Percentiles rank a stretch among this genome's conserved stretches.
phyloP scores from a whole-genome alignment of 2,113 vertebrate species.

The Amia ocellicauda region DNA sequence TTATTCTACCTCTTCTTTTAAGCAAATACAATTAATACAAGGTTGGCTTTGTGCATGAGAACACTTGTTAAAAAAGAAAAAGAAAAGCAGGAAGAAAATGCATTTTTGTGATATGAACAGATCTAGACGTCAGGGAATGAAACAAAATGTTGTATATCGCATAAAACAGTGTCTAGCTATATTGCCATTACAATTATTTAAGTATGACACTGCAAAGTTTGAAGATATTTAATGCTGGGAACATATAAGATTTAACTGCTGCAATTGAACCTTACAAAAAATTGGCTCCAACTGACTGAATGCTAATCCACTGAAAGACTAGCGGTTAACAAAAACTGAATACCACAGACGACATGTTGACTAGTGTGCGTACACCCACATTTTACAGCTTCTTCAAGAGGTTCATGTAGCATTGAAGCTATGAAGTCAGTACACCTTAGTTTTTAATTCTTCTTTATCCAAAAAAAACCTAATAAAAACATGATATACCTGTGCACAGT shows the following conservation, averaged over 20 bases:
- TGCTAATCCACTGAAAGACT: slow-evolving; percentile 30
- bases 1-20: too few relatives aligned
- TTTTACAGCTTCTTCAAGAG: slow-evolving; percentile 15
- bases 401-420: slow-evolving; percentile 9
- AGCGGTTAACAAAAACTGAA: slow-evolving; percentile 29
- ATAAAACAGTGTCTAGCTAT: neutral
- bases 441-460: slow-evolving; percentile 1
- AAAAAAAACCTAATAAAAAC: too few relatives aligned
- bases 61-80: too few relatives aligned
- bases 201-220: slow-evolving; percentile 28
- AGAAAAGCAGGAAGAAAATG: too few relatives aligned
- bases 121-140: too few relatives aligned
- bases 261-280: slow-evolving; percentile 17
- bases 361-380: slow-evolving; percentile 14
- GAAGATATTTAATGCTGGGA: slow-evolving; percentile 15
- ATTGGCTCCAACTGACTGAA: slow-evolving; percentile 28
- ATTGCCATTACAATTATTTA: slow-evolving; percentile 23
- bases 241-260: slow-evolving; percentile 21
- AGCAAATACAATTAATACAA: too few relatives aligned
- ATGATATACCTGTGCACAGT: too few relatives aligned
- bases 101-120: too few relatives aligned
- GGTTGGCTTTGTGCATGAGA: too few relatives aligned
- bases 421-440: neutral
- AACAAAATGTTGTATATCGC: too few relatives aligned
- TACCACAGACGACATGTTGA: slow-evolving; percentile 34